These are phyloP conservation scores for Ondatra zibethicus DNA, from an alignment of 2,113 vertebrate species.

Conservation along the genomic window DNA sequence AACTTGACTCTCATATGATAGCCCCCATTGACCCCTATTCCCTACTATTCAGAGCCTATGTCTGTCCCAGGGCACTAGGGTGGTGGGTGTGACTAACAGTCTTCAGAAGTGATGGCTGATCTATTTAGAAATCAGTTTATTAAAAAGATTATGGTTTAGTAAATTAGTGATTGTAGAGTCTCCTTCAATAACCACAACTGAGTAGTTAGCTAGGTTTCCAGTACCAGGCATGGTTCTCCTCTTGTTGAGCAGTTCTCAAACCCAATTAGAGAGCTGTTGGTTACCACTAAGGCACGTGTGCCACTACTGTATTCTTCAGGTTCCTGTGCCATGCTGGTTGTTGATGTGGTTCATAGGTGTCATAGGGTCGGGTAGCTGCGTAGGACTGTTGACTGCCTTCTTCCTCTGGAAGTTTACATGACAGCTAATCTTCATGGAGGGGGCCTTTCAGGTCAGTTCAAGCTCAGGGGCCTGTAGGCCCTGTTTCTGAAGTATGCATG, in stretches of 20 bases:
- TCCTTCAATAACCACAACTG: neutral
- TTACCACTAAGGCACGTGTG: too few species aligned
- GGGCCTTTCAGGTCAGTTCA: neutral
- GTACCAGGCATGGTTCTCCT: too few species aligned
- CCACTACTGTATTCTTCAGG: too few species aligned
- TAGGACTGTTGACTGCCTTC: too few species aligned
- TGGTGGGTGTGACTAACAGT: neutral
- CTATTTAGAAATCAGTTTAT: conserved; percentile 15
- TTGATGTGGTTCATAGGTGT: too few species aligned
- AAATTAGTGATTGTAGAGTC: neutral
- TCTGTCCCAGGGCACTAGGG: too few species aligned
- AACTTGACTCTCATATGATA: neutral
- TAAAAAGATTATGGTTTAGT: neutral
- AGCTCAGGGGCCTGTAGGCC: neutral
- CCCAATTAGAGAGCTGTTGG: too few species aligned
- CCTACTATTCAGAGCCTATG: neutral
- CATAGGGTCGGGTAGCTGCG: too few species aligned
- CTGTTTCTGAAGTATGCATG: neutral
- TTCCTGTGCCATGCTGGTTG: too few species aligned
- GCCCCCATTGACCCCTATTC: neutral
- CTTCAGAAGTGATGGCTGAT: neutral
- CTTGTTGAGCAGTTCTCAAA: too few species aligned
- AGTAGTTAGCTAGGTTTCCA: neutral
- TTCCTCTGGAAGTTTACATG: too few species aligned
- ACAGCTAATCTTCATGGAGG: too few species aligned